Base-by-base conservation (phyloP, 2,113 vertebrate genomes). In the Gopherus flavomarginatus region DNA sequence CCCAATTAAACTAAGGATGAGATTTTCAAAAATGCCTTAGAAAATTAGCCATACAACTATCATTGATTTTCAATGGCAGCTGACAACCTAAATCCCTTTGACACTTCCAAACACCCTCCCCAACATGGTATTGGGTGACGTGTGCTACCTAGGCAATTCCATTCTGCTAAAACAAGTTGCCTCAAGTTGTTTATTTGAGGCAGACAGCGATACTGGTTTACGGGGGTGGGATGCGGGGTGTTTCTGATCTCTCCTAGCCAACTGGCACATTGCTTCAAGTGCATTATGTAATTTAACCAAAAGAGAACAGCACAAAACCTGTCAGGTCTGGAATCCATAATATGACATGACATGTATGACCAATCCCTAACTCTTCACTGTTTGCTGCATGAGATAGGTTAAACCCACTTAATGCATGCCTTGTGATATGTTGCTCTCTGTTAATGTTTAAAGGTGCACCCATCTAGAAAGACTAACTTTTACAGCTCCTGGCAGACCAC, bases 1-100 rank as follows among this genome's bases (percentile, higher is more conserved):
- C 12, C 49, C 0, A 0, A 3, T 52, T 88, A 53, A 93, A 92
- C 90, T 93, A 95, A 57, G 38, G 92, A 8, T 88, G 47, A 44
- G n/a, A 65, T 69, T 83, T 22, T 49, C 27, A 75, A 79, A 92
- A 94, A 27, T 8, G 31, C 38, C 50, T 57, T 19, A 50, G 90
- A 86, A 79, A 95, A 94, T 54, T 75, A 92, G 50, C 78, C 81
- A 93, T n/a, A 79, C 81, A 90, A 94, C 83, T 93, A 87, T 54
- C 86, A 57, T 1, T 0, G 62, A 65, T 38, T 93, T 81, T 3
- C 38, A 83, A 65, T 22, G 87, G 72, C 85, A 88, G 82, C 44
- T 95, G 69, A 42, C 42, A 93, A 86, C 14, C 72, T 78, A 95
- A 94, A 96, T 94, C 35, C 62, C 62, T 85, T 21, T 69, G 65